Evolutionary conservation across 2,113 vertebrate genomes (phyloP), one percentile per base, ranked within the genome.

Genomic region (Terrapene triunguis): DNA sequence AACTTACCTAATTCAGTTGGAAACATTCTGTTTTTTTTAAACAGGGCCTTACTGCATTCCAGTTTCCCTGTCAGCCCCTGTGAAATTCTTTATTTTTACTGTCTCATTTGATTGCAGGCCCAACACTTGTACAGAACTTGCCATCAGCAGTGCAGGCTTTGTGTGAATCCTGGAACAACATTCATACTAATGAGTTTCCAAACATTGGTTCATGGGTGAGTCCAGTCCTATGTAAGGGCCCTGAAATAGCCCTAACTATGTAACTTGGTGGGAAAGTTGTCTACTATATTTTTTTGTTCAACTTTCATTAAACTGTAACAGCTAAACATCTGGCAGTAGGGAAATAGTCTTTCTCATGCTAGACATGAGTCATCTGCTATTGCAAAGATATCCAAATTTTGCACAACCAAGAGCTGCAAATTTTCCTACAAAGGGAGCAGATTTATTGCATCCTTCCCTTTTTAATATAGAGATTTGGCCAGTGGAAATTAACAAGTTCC

Each of bases 191-290:
- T n/a, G 99, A 99, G 93, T 99, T 99, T 92, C 99, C 99, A 65
- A 99, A 99, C 97, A 99, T 99, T 11, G 99, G 99, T 62, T 99
- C 99, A 0, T 99, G 99, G 99, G 99, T 99, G 98, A 89, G 99
- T 98, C 10, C 72, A 17, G 6, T 24, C 50, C 55, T 3, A 0
- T 80, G 16, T 7, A 5, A 27, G 80, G 29, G 50, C 6, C 47
- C 4, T 79, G 32, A 1, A 16, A 27, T 82, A 83, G 29, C 8
- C 21, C 44, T 48, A 50, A 32, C 79, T 38, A 21, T 25, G 3
- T 6, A 13, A 11, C 0, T 12, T 32, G 29, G 85, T 83, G 85
- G 42, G 51, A 17, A 0, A 3, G 51, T 16, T 5, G 8, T 29
- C 35, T 35, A 55, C 35, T 89, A 80, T 96, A 80, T 93, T 50